Percentiles rank a stretch among this genome's conserved stretches.
phyloP scores from a whole-genome alignment of 1,140 invertebrate species.

The Monomorium pharaonis region DNA sequence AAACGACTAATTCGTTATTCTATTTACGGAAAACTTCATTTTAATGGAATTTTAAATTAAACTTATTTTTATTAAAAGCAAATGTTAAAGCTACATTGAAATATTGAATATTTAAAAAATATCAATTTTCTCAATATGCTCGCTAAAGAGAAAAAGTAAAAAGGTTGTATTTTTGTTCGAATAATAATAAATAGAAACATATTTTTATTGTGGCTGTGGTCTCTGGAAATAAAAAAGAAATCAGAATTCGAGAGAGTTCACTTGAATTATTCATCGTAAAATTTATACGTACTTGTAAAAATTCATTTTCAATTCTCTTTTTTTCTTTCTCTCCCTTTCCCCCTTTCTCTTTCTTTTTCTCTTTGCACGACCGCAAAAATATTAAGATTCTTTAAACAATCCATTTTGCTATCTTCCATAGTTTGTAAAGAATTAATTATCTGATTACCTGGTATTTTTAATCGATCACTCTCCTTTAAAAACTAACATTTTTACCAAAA shows the following conservation, averaged over 20 bases:
- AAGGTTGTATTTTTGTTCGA: neutral
- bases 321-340: neutral
- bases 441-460: neutral
- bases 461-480: no score
- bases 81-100: neutral
- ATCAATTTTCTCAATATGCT: neutral
- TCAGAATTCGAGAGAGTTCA: neutral
- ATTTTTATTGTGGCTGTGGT: neutral
- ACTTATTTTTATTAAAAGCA: neutral
- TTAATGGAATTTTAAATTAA: neutral
- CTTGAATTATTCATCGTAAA: constrained; percentile 22
- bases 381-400: neutral
- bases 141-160: neutral
- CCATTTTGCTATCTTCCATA: neutral
- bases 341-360: neutral
- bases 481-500: neutral
- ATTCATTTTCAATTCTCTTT: neutral
- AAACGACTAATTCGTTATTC: neutral
- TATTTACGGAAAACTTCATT: constrained; percentile 3
- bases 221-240: neutral
- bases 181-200: constrained; percentile 15
- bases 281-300: constrained; percentile 8
- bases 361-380: neutral
- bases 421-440: neutral
- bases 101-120: constrained; percentile 9